These are phyloP conservation scores for Ictalurus punctatus DNA, from an alignment of 2,113 vertebrate genomes.

Conservation along the genomic window DNA sequence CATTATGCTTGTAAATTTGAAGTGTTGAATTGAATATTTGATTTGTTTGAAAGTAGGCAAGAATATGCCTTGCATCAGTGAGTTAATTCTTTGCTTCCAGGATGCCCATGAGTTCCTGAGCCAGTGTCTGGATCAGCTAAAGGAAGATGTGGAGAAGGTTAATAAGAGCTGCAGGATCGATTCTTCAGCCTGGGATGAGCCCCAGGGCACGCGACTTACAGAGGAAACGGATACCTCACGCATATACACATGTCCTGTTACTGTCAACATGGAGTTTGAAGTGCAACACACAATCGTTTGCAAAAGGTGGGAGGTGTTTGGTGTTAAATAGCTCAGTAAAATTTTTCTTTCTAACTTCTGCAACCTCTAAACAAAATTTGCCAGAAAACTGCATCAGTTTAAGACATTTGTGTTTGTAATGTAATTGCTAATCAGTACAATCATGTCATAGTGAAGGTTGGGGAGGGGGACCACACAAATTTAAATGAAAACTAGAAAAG, in stretches of 20 bases:
- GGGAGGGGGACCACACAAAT: not conserved
- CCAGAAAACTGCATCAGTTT: too few species aligned
- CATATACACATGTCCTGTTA: slow-evolving; percentile 92
- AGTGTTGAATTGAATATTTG: not conserved
- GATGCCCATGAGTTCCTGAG: slow-evolving; percentile 98
- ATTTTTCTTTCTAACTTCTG: not conserved
- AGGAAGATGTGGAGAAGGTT: slow-evolving; percentile 95
- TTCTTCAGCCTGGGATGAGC: slow-evolving; percentile 74
- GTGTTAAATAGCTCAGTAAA: not conserved
- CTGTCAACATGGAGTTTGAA: slow-evolving; percentile 95
- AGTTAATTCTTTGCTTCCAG: slow-evolving; percentile 62
- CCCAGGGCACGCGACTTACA: slow-evolving; percentile 60
- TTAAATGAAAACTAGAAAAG: not conserved
- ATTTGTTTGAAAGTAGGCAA: not conserved
- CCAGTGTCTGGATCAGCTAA: slow-evolving; percentile 97
- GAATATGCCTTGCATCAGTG: not conserved
- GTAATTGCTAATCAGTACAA: not conserved
- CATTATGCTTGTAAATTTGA: not conserved
- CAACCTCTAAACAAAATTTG: not conserved
- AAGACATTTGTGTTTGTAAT: not conserved
- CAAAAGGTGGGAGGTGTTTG: slow-evolving; percentile 83
- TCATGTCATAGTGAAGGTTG: not conserved
- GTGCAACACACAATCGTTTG: slow-evolving; percentile 97
- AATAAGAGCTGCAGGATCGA: slow-evolving; percentile 92
- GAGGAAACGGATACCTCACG: slow-evolving; percentile 83